Conservation (phyloP, 2,113 vertebrate genomes). For the Xyrauchen texanus region DNA sequence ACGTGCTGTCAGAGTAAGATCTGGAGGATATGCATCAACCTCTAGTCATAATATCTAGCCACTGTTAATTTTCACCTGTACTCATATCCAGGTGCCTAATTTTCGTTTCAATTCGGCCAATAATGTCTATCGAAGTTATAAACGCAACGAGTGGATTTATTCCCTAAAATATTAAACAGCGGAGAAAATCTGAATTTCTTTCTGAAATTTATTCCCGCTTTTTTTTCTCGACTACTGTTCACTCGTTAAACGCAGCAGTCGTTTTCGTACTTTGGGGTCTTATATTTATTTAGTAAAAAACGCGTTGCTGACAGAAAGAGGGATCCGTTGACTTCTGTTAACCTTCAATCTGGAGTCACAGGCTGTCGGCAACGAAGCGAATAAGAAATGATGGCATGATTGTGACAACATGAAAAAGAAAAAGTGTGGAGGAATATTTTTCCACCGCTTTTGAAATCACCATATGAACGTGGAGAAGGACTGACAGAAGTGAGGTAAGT, state of each 20-base stretch:
- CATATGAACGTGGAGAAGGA: slow-evolving; percentile 62
- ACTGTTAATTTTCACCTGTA: slow-evolving; percentile 20
- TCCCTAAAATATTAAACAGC: slow-evolving; percentile 5
- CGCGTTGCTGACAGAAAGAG: slow-evolving; percentile 36
- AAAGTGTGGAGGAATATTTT: slow-evolving; percentile 73
- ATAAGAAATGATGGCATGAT: slow-evolving; percentile 67
- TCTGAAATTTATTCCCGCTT: not conserved
- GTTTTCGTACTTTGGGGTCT: not conserved
- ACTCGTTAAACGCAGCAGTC: slow-evolving; percentile 17
- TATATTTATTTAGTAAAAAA: not conserved
- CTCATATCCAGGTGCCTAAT: slow-evolving; percentile 25
- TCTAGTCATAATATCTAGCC: slow-evolving; percentile 6
- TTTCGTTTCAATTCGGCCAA: slow-evolving; percentile 10
- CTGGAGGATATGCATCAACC: slow-evolving; percentile 27
- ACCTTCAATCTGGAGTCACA: slow-evolving; percentile 34
- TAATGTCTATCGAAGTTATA: slow-evolving; percentile 50
- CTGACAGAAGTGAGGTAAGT: slow-evolving; percentile 69
- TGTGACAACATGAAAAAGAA: slow-evolving; percentile 81
- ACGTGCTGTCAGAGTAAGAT: slow-evolving; percentile 58
- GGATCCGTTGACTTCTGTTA: slow-evolving; percentile 21
- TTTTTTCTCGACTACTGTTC: slow-evolving; percentile 3
- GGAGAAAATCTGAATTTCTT: not conserved
- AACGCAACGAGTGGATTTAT: slow-evolving; percentile 59
- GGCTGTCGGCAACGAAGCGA: slow-evolving; percentile 68
- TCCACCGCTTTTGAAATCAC: slow-evolving; percentile 69